Percentiles rank a stretch among this genome's conserved stretches.
These are phyloP conservation scores for Drosophila erecta DNA, from an alignment of 1,140 invertebrate genomes.

Conservation along the genomic window DNA sequence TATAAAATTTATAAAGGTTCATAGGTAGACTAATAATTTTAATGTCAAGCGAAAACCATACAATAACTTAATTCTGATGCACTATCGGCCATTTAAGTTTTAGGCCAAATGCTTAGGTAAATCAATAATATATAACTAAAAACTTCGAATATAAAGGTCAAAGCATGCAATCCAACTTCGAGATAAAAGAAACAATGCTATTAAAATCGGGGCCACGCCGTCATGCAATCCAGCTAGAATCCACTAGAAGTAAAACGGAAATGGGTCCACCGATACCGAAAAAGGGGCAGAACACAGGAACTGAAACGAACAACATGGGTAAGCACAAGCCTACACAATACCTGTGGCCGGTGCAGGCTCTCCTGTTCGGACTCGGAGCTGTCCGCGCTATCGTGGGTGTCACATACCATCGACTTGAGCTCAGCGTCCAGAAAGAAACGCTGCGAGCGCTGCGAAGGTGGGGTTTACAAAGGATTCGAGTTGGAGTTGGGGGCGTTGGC, in stretches of 20 bases:
- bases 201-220: neutral
- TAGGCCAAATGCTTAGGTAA: too few relatives aligned
- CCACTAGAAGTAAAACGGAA: neutral
- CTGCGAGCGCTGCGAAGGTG: conserved; percentile 69
- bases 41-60: too few relatives aligned
- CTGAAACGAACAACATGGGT: neutral
- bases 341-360: conserved; percentile 67
- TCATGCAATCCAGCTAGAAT: neutral
- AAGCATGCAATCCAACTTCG: neutral
- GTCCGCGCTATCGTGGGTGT: conserved; percentile 74
- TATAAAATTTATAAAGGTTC: too few relatives aligned
- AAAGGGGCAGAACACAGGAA: neutral
- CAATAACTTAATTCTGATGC: too few relatives aligned
- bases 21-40: too few relatives aligned
- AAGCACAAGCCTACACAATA: conserved; percentile 41
- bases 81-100: too few relatives aligned
- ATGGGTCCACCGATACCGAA: neutral
- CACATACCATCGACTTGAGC: conserved; percentile 84
- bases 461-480: neutral
- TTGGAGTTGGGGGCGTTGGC: conserved; percentile 7
- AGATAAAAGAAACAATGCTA: neutral
- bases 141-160: too few relatives aligned
- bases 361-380: conserved; percentile 72
- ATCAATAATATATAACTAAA: too few relatives aligned
- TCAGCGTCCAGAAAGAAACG: conserved; percentile 85